Conservation (phyloP, 2,113 vertebrate genomes). For the Centropus unirufus region DNA sequence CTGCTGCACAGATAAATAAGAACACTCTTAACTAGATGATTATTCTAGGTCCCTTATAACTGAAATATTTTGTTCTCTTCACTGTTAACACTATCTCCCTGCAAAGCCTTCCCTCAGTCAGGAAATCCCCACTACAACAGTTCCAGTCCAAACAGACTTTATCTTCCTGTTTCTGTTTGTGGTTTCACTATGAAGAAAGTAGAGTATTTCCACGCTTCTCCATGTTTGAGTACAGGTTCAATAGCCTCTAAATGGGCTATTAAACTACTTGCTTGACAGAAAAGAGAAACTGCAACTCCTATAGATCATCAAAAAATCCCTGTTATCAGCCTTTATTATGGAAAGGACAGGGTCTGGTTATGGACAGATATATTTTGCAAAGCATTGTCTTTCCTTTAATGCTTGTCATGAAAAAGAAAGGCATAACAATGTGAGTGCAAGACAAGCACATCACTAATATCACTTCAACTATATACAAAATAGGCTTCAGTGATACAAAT, state of each 20-base stretch:
- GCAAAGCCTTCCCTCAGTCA: background rate
- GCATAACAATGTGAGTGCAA: background rate
- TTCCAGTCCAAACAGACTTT: background rate
- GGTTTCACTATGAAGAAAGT: background rate
- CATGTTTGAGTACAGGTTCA: background rate
- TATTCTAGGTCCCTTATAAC: background rate
- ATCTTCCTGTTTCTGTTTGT: background rate
- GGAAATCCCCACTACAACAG: background rate
- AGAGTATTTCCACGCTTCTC: background rate
- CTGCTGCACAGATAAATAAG: background rate
- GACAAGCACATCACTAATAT: background rate
- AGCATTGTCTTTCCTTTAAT: background rate
- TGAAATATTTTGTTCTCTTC: background rate
- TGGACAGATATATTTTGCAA: background rate
- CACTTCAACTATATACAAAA: background rate
- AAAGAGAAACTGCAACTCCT: background rate
- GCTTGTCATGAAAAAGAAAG: background rate
- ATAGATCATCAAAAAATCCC: rapidly evolving
- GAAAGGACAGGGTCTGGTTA: background rate
- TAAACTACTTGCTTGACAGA: background rate
- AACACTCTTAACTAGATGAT: background rate
- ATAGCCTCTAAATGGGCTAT: background rate
- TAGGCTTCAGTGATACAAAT: background rate
- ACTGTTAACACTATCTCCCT: background rate
- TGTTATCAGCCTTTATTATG: background rate